Base-by-base conservation (phyloP, 2,797 vertebrate genomes). In the Phalloptychus januarius region DNA sequence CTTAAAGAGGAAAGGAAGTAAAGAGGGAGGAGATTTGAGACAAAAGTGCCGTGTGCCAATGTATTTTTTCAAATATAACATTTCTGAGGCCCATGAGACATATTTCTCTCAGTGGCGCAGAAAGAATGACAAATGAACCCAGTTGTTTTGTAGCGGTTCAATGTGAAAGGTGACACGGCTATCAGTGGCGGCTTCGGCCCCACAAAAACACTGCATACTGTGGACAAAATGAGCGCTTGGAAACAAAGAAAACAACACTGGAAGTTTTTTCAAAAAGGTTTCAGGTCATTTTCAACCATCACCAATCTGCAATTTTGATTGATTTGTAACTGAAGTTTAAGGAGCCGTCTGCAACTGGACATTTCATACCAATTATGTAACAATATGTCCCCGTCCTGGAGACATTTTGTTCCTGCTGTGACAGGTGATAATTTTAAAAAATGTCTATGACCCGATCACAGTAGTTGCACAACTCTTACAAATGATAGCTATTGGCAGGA, bases 121-220 rank as follows among this genome's bases (percentile, higher is more conserved):
- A 94, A 91, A 94, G 86, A 93, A 89, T 92, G 92, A 95, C 92
- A 93, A 94, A 94, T 89, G 92, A 80, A 91, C 92, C 79, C 83
- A 78, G 90, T 90, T 89, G 89, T 88, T 92, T 89, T 85, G 87
- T 74, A 73, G 83, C 88, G 61, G 92, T 90, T 90, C 90, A 88
- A 91, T 92, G 85, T 90, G 91, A 93, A 93, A 93, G 90, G 90
- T 90, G 90, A 92, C 88, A 88, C 79, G 82, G 86, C 86, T 92
- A 89, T 92, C 84, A 88, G 79, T 75, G 86, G 86, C 76, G 81
- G 85, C 72, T 84, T 74, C 72, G 72, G 83, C 86, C 90, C 56
- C 82, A 85, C 85, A 84, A 84, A 78, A 91, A 87, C 86, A 87
- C 74, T 18, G 73, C 84, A 54, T 78, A 80, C 25, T 38, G 52